phyloP scores from a whole-genome alignment of 2,113 vertebrate genomes.

The Scophthalmus maximus region DNA sequence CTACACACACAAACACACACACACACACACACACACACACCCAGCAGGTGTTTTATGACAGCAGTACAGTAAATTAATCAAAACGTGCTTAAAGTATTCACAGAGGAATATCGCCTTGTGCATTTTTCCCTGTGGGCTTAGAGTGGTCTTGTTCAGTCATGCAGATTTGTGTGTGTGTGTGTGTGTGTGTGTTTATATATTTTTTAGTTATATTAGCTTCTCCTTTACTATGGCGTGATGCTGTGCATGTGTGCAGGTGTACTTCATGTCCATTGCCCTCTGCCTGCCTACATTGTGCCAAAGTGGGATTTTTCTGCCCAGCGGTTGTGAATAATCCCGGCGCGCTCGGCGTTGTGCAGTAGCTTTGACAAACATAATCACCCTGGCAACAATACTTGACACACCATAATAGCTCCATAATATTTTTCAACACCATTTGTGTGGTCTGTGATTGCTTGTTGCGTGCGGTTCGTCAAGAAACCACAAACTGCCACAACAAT shows the following conservation, averaged over 20 bases:
- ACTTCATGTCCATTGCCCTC: background rate
- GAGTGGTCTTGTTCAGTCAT: slow-evolving; percentile 23
- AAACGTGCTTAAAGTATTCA: slow-evolving; percentile 17
- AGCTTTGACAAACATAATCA: slow-evolving; percentile 26
- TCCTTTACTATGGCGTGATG: background rate
- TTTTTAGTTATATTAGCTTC: background rate
- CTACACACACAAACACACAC: slow-evolving; percentile 12
- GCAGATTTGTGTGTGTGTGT: slow-evolving; percentile 3
- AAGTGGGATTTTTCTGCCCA: background rate
- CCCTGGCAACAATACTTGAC: slow-evolving; percentile 7
- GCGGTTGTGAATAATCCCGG: slow-evolving; percentile 20
- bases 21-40: background rate
- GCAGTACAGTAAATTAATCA: slow-evolving; percentile 25
- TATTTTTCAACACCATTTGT: slow-evolving; percentile 18
- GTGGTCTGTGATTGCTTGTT: slow-evolving; percentile 37
- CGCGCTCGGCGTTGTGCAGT: background rate
- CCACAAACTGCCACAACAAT: slow-evolving; percentile 52
- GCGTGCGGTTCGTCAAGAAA: slow-evolving; percentile 58
- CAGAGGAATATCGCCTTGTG: slow-evolving; percentile 13
- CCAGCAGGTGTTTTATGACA: slow-evolving; percentile 52
- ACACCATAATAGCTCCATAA: slow-evolving; percentile 22
- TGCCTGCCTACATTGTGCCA: background rate
- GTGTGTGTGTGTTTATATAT: background rate
- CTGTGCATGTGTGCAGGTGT: slow-evolving; percentile 2
- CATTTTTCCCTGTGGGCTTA: slow-evolving; percentile 9